These are phyloP conservation scores for Branchipolynoe longqiensis DNA, from an alignment of 2,888 invertebrate genomes.

Conservation along the genomic window DNA sequence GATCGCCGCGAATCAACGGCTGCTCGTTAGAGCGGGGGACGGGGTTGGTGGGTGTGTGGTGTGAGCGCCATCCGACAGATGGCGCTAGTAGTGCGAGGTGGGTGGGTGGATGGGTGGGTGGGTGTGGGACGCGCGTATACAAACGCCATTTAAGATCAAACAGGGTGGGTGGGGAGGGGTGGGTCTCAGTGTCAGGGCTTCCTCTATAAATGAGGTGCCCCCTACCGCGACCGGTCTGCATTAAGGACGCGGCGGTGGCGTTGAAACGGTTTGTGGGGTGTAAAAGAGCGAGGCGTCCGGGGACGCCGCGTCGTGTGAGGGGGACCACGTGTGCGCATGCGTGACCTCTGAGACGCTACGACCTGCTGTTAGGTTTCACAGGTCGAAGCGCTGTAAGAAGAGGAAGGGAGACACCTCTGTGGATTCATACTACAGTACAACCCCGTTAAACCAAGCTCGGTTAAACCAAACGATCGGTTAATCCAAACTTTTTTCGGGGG, in stretches of 20 bases:
- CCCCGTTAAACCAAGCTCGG: no score
- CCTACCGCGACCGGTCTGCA: neutral
- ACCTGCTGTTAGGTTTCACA: no score
- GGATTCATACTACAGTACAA: no score
- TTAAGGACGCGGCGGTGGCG: neutral
- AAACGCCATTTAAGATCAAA: slow-evolving; percentile 15
- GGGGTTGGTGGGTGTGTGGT: neutral
- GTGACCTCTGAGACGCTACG: no score
- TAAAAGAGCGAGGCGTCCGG: neutral
- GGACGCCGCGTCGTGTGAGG: no score
- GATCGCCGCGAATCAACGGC: neutral
- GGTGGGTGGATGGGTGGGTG: neutral
- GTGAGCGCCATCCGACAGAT: neutral
- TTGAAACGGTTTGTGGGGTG: slow-evolving; percentile 1
- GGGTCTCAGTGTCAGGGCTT: neutral
- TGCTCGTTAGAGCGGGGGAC: neutral
- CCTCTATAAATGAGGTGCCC: neutral
- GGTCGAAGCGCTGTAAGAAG: no score
- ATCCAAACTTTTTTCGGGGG: no score
- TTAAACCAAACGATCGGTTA: no score
- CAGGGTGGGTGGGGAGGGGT: neutral
- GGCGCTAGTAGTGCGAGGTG: neutral
- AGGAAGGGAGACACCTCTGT: no score
- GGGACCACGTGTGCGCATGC: no score
- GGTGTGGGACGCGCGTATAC: no score